These are phyloP conservation scores for Glareola pratincola DNA, from an alignment of 2,113 vertebrate genomes.

Conservation along the genomic window DNA sequence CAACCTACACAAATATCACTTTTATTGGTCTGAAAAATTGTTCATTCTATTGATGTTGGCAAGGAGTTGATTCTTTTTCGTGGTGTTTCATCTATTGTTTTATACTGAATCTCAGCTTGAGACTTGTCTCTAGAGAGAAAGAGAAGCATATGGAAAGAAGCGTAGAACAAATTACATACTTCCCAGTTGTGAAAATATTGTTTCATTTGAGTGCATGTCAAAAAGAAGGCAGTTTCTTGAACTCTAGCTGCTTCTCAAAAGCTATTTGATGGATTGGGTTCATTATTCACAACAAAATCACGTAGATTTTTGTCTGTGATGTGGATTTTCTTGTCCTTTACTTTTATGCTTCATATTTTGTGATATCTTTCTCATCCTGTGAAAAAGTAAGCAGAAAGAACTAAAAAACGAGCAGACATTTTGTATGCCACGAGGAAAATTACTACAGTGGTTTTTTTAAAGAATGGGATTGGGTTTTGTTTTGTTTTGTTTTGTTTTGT, in stretches of 20 bases:
- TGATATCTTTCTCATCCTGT: background rate
- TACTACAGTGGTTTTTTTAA: background rate
- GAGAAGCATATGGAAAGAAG: background rate
- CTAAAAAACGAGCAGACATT: background rate
- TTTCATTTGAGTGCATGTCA: background rate
- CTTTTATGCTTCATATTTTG: background rate
- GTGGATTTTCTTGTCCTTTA: background rate
- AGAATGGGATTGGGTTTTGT: background rate
- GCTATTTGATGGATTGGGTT: background rate
- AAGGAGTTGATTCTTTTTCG: background rate
- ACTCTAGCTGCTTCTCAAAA: background rate
- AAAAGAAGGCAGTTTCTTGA: background rate
- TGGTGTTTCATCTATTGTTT: background rate
- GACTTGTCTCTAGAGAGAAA: background rate
- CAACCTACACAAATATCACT: background rate
- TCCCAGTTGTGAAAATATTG: background rate
- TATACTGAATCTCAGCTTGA: background rate
- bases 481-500: too few relatives aligned
- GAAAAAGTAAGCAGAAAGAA: background rate
- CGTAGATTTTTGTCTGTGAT: background rate
- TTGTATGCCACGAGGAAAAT: background rate
- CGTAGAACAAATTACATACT: background rate
- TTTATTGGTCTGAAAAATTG: background rate
- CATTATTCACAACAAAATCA: background rate
- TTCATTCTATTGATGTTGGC: background rate